Evolutionary conservation across 2,797 vertebrate genomes (phyloP).

Genomic region (Phyllotis vaccarum): DNA sequence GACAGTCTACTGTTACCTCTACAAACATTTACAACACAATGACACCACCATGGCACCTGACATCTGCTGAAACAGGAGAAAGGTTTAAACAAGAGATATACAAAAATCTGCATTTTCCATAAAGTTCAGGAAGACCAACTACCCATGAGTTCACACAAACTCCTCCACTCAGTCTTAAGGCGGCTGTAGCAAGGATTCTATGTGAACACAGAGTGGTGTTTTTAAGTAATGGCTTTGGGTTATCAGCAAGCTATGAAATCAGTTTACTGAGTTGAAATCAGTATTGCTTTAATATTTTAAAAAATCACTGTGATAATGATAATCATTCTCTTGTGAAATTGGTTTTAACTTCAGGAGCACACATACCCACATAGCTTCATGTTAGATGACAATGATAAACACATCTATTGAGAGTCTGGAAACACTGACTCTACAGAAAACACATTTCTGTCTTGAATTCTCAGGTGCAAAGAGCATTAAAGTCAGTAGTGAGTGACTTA

Average conservation of each 20-base stretch:
- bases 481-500: not conserved
- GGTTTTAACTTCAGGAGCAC: constrained; percentile 47
- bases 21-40: not conserved
- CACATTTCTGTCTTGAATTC: constrained; percentile 18
- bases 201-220: not conserved
- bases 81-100: not conserved
- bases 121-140: not conserved
- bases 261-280: not conserved
- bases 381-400: not conserved
- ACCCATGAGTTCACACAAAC: not conserved
- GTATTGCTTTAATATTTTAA: constrained; percentile 14
- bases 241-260: constrained; percentile 16
- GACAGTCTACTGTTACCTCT: not conserved
- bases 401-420: not conserved
- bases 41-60: not conserved
- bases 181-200: not conserved
- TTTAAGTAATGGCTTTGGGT: not conserved
- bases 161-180: not conserved
- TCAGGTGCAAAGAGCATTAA: not conserved
- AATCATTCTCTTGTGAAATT: not conserved
- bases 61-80: not conserved
- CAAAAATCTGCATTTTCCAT: not conserved
- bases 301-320: constrained; percentile 8
- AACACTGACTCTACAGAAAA: not conserved
- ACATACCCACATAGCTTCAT: not conserved